Evolutionary conservation across 1,140 invertebrate genomes (phyloP).

Genomic region (Bombus haemorrhoidalis): DNA sequence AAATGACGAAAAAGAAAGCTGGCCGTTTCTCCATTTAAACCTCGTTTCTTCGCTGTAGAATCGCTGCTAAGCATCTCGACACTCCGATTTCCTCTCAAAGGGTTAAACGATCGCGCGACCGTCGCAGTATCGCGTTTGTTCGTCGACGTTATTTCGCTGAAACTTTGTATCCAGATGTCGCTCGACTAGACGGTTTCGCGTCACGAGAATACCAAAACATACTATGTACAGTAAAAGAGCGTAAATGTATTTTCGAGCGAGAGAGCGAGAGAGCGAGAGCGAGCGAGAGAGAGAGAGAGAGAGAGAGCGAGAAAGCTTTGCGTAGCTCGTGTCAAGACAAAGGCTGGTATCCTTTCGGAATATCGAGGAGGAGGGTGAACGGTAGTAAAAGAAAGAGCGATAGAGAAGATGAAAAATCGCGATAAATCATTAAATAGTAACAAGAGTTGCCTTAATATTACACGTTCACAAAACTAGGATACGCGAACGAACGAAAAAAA

Average conservation of each 20-base stretch:
- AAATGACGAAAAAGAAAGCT: background rate
- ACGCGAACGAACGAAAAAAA: constrained; percentile 24
- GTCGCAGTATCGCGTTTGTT: background rate
- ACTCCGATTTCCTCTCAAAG: background rate
- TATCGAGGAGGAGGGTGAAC: background rate
- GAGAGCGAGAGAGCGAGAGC: no score
- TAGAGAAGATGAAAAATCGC: constrained; percentile 7
- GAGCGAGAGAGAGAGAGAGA: background rate
- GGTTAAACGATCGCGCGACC: background rate
- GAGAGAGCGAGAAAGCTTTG: background rate
- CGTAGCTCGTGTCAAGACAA: background rate
- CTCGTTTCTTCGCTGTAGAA: constrained; percentile 2
- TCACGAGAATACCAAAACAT: background rate
- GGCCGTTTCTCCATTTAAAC: background rate
- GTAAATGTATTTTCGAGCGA: constrained; percentile 39
- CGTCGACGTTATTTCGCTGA: background rate
- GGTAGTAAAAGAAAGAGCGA: background rate
- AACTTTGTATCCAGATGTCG: background rate
- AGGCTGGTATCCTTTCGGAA: background rate
- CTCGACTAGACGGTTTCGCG: background rate
- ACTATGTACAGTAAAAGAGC: constrained; percentile 35
- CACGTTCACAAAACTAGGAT: constrained; percentile 59
- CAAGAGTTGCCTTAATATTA: constrained; percentile 78
- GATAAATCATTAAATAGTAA: constrained; percentile 64
- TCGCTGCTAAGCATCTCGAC: background rate